Evolutionary conservation across 1,140 invertebrate species (phyloP).

Genomic region (Araneus ventricosus): DNA sequence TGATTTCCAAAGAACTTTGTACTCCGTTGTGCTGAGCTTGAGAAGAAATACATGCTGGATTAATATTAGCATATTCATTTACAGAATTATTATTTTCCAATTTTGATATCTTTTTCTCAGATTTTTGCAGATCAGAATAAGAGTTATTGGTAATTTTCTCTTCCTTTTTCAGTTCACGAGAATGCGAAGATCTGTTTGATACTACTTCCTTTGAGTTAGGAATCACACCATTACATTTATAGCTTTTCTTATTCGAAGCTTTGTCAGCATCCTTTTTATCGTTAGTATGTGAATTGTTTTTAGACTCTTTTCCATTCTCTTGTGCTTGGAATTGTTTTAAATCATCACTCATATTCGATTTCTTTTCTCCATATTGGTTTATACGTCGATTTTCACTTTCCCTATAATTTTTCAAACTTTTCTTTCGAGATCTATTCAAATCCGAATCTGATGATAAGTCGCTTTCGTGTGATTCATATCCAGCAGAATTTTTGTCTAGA

Average conservation of each 20-base stretch:
- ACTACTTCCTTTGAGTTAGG: slow-evolving; percentile 30
- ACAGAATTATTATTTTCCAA: not conserved
- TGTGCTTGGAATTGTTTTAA: not conserved
- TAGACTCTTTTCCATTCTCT: not conserved
- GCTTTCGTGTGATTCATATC: not conserved
- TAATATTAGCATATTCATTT: slow-evolving; percentile 62
- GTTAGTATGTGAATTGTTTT: not conserved
- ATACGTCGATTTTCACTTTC: not conserved
- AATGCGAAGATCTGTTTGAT: not conserved
- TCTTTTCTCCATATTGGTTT: not conserved
- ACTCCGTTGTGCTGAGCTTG: not conserved
- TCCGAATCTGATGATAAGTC: not conserved
- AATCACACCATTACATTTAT: slow-evolving; percentile 65
- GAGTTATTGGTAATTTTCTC: slow-evolving; percentile 11
- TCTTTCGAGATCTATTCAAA: not conserved
- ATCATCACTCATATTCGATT: not conserved
- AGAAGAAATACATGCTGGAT: not conserved
- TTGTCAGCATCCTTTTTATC: not conserved
- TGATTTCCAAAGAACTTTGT: not conserved
- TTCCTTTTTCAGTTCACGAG: not conserved
- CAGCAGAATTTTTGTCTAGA: not conserved
- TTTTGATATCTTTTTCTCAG: not conserved
- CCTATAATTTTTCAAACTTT: not conserved
- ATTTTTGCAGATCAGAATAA: not conserved
- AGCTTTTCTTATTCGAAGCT: not conserved